phyloP scores from a whole-genome alignment of 1,140 invertebrate species.

The Papilio glaucus region DNA sequence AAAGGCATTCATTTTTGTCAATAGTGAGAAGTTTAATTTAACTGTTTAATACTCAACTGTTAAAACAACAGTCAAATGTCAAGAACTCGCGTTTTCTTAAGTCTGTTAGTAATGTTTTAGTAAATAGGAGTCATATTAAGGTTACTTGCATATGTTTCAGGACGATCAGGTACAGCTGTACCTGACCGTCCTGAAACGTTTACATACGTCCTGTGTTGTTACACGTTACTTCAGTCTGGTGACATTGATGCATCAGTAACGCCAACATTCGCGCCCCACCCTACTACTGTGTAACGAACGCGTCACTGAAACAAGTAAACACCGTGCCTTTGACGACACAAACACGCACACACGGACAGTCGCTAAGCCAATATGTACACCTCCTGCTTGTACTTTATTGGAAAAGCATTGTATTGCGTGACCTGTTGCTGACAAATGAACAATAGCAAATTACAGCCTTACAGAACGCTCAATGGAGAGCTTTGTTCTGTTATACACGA shows the following conservation, averaged over 20 bases:
- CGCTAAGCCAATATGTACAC: conserved; percentile 6
- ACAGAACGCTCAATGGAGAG: neutral
- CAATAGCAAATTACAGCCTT: neutral
- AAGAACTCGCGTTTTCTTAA: too few species aligned
- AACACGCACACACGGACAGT: neutral
- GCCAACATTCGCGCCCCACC: neutral
- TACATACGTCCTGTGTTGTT: too few species aligned
- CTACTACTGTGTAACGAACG: neutral
- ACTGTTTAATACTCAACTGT: too few species aligned
- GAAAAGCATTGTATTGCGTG: neutral
- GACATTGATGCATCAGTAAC: neutral
- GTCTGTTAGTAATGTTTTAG: too few species aligned
- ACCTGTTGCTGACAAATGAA: neutral
- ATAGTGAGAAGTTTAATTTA: too few species aligned
- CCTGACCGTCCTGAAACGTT: too few species aligned
- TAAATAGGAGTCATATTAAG: too few species aligned
- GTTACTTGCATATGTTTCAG: too few species aligned
- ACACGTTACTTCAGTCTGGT: too few species aligned
- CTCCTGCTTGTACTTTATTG: neutral
- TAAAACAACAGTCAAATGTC: too few species aligned
- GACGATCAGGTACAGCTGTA: too few species aligned
- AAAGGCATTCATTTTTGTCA: too few species aligned
- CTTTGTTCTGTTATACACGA: neutral
- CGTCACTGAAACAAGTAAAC: conserved; percentile 16
- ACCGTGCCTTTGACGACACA: conserved; percentile 18